Conservation (phyloP, 2,888 invertebrate genomes). For the Hypena proboscidalis region DNA sequence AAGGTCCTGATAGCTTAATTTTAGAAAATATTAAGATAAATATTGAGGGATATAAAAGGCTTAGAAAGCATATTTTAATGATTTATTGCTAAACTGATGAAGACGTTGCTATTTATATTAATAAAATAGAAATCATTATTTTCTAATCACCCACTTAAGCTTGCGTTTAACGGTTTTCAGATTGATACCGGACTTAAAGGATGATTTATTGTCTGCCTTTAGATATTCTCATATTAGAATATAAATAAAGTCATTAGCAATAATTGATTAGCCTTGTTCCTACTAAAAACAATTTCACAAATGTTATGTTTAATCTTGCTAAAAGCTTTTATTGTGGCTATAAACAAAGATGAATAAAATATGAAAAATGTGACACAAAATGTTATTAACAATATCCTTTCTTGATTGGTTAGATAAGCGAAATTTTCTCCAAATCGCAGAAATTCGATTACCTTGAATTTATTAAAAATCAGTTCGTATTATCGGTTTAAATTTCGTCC, state of each 20-base stretch:
- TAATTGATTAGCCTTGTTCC: background rate
- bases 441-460: constrained; percentile 18
- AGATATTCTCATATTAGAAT: constrained; percentile 1
- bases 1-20: too few relatives aligned
- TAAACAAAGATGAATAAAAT: constrained; percentile 12
- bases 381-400: constrained; percentile 18
- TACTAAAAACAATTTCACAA: constrained; percentile 2
- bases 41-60: too few relatives aligned
- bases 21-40: too few relatives aligned
- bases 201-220: constrained; percentile 2
- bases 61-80: too few relatives aligned
- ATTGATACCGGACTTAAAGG: background rate
- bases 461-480: constrained; percentile 14
- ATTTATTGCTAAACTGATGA: too few relatives aligned
- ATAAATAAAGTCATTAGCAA: constrained; percentile 1
- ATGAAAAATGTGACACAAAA: constrained; percentile 9
- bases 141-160: constrained; percentile 1
- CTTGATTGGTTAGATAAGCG: constrained; percentile 9
- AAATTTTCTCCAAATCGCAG: constrained; percentile 24
- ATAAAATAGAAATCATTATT: background rate
- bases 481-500: constrained; percentile 31
- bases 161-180: background rate
- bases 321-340: constrained; percentile 27
- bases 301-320: constrained; percentile 12
- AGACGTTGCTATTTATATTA: background rate